A percentile compares a stretch with the other conserved stretches of the same genome.
phyloP scores from a whole-genome alignment of 2,888 invertebrate genomes.

The Chironomus riparius region DNA sequence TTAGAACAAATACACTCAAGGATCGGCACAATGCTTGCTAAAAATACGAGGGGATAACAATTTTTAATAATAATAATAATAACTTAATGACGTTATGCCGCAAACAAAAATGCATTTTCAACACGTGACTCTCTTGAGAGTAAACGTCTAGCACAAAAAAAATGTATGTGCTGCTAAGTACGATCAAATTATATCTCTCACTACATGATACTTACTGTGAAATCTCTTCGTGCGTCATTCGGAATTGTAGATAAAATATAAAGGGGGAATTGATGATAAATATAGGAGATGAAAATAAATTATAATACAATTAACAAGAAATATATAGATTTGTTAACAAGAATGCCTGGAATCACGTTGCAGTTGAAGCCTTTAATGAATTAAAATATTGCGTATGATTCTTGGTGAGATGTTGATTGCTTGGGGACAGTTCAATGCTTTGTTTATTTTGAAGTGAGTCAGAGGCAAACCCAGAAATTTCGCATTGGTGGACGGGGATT shows the following conservation, averaged over 20 bases:
- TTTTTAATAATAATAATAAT: constrained; percentile 20
- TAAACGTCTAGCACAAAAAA: background rate
- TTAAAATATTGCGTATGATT: too few species aligned
- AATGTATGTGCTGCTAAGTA: background rate
- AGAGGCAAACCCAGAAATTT: too few species aligned
- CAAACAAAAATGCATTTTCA: constrained; percentile 22
- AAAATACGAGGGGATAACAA: background rate
- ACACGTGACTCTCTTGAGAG: constrained; percentile 12
- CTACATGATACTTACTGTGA: background rate
- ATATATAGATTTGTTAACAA: too few species aligned
- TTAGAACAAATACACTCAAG: background rate
- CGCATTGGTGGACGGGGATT: too few species aligned
- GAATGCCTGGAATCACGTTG: too few species aligned
- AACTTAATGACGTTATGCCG: constrained; percentile 24
- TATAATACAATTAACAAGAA: too few species aligned
- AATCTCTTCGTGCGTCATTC: background rate
- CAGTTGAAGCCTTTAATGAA: too few species aligned
- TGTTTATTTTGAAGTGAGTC: too few species aligned
- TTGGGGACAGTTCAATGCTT: too few species aligned
- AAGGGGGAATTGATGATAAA: background rate
- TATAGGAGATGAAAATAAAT: too few species aligned
- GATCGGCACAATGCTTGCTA: background rate
- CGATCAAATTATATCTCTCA: constrained; percentile 2
- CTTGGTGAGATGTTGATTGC: too few species aligned
- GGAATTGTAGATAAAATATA: background rate